These are phyloP conservation scores for Dolichomitus sp. DNA, from an alignment of 2,888 invertebrate species.

Conservation along the genomic window DNA sequence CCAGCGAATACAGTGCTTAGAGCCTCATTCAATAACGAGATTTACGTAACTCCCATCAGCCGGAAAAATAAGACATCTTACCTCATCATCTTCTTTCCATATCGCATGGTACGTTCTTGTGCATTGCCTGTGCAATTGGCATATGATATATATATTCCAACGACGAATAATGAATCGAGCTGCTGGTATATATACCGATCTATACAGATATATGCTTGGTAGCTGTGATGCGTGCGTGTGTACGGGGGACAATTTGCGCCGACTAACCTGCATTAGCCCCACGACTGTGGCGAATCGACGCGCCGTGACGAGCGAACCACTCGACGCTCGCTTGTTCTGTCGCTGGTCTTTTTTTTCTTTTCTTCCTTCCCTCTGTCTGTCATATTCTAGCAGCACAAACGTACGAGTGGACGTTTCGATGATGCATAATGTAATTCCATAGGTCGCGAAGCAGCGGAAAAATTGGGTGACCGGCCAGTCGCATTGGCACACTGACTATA, in stretches of 20 bases:
- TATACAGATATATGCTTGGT: background rate
- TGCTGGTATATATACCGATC: conserved; percentile 2
- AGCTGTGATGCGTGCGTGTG: conserved; percentile 4
- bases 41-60: conserved; percentile 48
- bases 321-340: conserved; percentile 62
- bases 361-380: conserved; percentile 21
- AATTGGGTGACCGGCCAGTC: conserved; percentile 46
- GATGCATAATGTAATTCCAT: conserved; percentile 48
- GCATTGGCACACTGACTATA: conserved; percentile 31
- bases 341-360: conserved; percentile 45
- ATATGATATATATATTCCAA: conserved; percentile 1
- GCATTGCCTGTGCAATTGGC: background rate
- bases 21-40: conserved; percentile 58
- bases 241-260: conserved; percentile 61
- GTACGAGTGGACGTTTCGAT: conserved; percentile 45
- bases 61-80: conserved; percentile 59
- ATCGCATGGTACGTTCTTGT: conserved; percentile 2
- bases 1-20: conserved; percentile 30
- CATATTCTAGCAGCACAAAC: background rate
- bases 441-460: conserved; percentile 18
- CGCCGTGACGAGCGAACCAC: conserved; percentile 62
- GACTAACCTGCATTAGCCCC: conserved; percentile 62
- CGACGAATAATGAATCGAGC: conserved; percentile 47
- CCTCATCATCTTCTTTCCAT: conserved; percentile 55
- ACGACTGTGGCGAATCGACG: conserved; percentile 62